phyloP scores from a whole-genome alignment of 2,888 invertebrate species.

The Molorchus minor region DNA sequence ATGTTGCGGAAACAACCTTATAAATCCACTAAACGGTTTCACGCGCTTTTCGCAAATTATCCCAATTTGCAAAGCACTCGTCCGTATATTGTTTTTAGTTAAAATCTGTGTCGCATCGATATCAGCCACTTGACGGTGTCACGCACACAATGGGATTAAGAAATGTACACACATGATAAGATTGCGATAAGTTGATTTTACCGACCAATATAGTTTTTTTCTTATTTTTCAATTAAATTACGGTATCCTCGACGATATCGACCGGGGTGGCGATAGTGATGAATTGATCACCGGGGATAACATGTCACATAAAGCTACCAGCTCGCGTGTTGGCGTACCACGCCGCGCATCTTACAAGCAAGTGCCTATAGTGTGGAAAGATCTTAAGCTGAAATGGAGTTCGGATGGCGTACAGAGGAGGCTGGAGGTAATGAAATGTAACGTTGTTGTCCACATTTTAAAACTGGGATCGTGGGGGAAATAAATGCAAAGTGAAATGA shows the following conservation, averaged over 20 bases:
- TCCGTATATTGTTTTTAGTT: too few species aligned
- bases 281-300: conserved; percentile 1
- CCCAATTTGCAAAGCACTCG: too few species aligned
- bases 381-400: conserved; percentile 49
- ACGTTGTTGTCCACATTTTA: neutral
- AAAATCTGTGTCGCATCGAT: too few species aligned
- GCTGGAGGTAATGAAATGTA: conserved; percentile 37
- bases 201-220: neutral
- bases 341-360: conserved; percentile 47
- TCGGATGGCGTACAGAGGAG: conserved; percentile 34
- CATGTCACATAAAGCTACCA: conserved; percentile 43
- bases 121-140: too few species aligned
- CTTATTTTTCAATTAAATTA: too few species aligned
- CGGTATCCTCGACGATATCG: too few species aligned
- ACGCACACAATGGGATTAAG: too few species aligned
- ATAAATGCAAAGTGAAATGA: too few species aligned
- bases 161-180: too few species aligned
- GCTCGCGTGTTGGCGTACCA: conserved; percentile 24
- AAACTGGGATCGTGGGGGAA: too few species aligned
- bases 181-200: neutral
- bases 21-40: neutral
- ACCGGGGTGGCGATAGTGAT: neutral
- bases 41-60: neutral
- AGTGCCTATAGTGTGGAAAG: conserved; percentile 51
- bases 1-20: neutral